These are phyloP conservation scores for Heliconius melpomene DNA, from an alignment of 1,140 invertebrate species.

Conservation along the genomic window DNA sequence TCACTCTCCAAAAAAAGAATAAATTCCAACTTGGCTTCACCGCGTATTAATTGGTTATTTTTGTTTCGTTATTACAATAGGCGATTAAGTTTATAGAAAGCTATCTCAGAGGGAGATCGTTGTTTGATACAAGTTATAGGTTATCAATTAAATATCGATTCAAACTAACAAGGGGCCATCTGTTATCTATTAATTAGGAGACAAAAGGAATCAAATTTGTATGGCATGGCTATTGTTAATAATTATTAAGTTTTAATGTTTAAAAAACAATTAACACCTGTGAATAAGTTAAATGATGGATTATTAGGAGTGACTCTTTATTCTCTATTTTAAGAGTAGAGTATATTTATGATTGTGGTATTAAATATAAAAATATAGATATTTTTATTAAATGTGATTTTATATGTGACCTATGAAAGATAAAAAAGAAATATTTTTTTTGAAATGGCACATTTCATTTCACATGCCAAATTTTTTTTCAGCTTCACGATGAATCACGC, in stretches of 20 bases:
- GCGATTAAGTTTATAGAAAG: conserved; percentile 76
- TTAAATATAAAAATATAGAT: too few relatives aligned
- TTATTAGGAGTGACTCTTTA: neutral
- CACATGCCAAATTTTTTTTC: too few relatives aligned
- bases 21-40: conserved; percentile 31
- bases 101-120: conserved; percentile 66
- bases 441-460: too few relatives aligned
- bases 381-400: too few relatives aligned
- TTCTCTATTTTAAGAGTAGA: neutral
- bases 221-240: conserved; percentile 38
- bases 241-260: conserved; percentile 25
- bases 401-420: too few relatives aligned
- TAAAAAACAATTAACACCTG: conserved; percentile 16
- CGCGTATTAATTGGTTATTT: conserved; percentile 65
- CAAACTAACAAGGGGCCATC: conserved; percentile 74
- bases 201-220: conserved; percentile 49
- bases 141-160: conserved; percentile 77
- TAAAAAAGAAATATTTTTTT: too few relatives aligned
- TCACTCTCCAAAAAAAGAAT: neutral
- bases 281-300: conserved; percentile 9
- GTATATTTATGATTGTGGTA: neutral
- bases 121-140: conserved; percentile 64
- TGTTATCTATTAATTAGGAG: conserved; percentile 77
- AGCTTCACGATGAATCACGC: too few relatives aligned
- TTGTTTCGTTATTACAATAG: conserved; percentile 71